These are phyloP conservation scores for Lepus americanus DNA, from an alignment of 2,113 vertebrate species.

Conservation along the genomic window DNA sequence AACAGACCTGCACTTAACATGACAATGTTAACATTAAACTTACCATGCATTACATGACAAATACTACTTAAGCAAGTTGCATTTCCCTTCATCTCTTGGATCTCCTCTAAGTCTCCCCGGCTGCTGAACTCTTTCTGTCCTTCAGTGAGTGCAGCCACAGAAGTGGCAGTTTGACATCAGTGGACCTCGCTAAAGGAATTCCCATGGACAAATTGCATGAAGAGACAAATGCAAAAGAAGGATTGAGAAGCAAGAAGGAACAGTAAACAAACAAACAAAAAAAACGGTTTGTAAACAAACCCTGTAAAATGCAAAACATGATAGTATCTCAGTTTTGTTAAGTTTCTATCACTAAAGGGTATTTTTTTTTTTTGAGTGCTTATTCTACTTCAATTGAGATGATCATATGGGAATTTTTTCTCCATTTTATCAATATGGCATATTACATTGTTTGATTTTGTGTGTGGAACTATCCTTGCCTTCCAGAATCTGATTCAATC, in stretches of 20 bases:
- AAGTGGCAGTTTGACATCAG: neutral
- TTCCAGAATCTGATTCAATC: neutral
- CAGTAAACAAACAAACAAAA: neutral
- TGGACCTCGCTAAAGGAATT: neutral
- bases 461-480: neutral
- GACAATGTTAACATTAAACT: neutral
- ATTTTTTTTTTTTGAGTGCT: neutral
- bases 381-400: neutral
- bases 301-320: neutral
- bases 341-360: neutral
- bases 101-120: neutral
- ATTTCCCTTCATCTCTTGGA: neutral
- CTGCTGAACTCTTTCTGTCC: neutral
- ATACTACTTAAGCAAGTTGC: neutral
- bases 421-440: neutral
- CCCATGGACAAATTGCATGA: neutral
- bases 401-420: neutral
- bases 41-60: neutral
- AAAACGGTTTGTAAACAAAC: neutral
- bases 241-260: neutral
- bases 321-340: neutral
- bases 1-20: neutral
- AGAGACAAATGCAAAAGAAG: neutral
- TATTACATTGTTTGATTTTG: neutral
- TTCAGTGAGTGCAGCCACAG: too few relatives aligned